Conservation (phyloP, 2,888 invertebrate genomes). For the Torymus aiolomorphi region DNA sequence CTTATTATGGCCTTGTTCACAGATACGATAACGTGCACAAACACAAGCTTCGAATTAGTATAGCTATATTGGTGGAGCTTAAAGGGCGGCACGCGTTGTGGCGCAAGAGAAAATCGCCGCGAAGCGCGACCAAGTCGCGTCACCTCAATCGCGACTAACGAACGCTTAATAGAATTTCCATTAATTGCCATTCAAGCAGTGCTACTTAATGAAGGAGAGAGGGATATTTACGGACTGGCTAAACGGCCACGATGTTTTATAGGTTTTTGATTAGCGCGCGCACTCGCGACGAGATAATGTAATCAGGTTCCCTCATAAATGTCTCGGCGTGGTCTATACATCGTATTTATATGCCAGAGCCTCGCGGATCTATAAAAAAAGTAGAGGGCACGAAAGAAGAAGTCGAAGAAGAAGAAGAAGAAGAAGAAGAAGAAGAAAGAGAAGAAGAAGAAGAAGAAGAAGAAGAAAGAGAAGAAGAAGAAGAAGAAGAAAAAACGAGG, state of each 20-base stretch:
- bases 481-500: too few species aligned
- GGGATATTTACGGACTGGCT: conserved; percentile 40
- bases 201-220: conserved; percentile 33
- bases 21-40: too few species aligned
- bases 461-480: too few species aligned
- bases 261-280: conserved; percentile 27
- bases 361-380: neutral
- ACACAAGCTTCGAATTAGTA: neutral
- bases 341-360: too few species aligned
- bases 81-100: too few species aligned
- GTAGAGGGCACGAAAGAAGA: too few species aligned
- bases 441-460: too few species aligned
- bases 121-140: conserved; percentile 1
- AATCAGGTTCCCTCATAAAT: conserved; percentile 16
- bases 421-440: too few species aligned
- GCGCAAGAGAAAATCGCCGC: neutral
- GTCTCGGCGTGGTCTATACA: neutral
- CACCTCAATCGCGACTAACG: conserved; percentile 41
- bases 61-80: too few species aligned
- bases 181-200: conserved; percentile 25
- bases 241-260: conserved; percentile 20
- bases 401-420: too few species aligned
- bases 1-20: too few species aligned
- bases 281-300: neutral
- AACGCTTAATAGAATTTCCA: conserved; percentile 49